Percentiles rank a stretch among this genome's conserved stretches.
phyloP scores from a whole-genome alignment of 2,113 vertebrate genomes.

The Lamprologus sp. region DNA sequence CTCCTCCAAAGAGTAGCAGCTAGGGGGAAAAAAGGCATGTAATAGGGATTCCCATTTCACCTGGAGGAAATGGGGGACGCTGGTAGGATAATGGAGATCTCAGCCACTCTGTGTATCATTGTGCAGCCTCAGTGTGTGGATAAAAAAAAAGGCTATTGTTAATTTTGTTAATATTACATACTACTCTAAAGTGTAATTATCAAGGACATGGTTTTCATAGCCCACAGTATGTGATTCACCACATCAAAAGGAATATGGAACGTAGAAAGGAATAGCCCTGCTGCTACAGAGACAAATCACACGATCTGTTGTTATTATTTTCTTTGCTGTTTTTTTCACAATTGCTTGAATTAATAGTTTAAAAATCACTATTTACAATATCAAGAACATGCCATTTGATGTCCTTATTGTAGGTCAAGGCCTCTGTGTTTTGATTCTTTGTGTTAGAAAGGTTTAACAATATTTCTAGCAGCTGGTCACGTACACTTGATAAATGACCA shows the following conservation, averaged over 20 bases:
- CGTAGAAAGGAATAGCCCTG: not conserved
- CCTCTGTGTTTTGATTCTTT: constrained; percentile 14
- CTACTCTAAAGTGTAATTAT: not conserved
- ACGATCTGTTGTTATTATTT: not conserved
- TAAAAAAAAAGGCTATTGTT: not conserved
- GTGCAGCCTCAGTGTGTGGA: not conserved
- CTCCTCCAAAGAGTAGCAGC: not conserved
- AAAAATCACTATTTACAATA: not conserved
- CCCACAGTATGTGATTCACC: not conserved
- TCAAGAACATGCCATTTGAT: constrained; percentile 19
- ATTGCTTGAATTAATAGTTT: not conserved
- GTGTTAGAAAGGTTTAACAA: not conserved
- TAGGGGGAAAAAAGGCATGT: not conserved
- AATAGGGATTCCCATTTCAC: not conserved
- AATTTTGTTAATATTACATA: not conserved
- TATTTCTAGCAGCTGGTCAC: constrained; percentile 29
- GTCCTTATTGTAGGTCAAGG: constrained; percentile 8
- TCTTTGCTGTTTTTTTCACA: not conserved
- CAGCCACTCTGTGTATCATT: not conserved
- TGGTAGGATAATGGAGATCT: not conserved
- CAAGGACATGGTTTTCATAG: not conserved
- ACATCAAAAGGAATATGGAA: not conserved
- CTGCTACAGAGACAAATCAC: not conserved
- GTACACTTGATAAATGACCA: constrained; percentile 44
- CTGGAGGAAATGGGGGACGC: not conserved